Base-by-base conservation (phyloP, 2,797 vertebrate genomes). In the Acrossocheilus fasciatus region DNA sequence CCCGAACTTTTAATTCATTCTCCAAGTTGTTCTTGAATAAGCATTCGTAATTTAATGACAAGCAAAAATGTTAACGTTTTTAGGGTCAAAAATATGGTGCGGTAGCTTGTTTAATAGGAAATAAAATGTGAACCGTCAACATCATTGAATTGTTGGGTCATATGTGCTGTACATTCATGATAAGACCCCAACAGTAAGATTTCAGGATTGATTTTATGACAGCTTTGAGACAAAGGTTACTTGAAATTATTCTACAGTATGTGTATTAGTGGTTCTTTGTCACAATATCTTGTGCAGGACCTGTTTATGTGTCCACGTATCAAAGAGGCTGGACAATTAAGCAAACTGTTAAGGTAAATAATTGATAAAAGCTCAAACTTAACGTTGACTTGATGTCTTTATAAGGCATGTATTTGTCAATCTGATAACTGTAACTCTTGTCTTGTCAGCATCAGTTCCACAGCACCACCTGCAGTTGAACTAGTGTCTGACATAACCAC, bases 401-500 rank as follows among this genome's bases (percentile, higher is more conserved):
- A 59, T n/a, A 8, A 36, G 17, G 6, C 20, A 54, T 23, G 17
- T 3, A 3, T 41, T 17, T 57, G 41, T 43, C 52, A 69, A 73
- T 26, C 30, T 15, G 26, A 14, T 1, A 15, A 15, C 26, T 62
- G 26, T 26, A 26, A 26, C 26, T 10, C 36, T 36, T 36, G n/a
- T 43, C 23, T 50, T 18, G 41, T 17, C 17, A 79, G 18, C 18
- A 34, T 77, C 12, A 64, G 73, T 17, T 64, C 79, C 15, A 57
- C 69, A 84, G 64, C 75, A 82, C 72, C 86, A 41, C 18, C 69
- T 43, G 43, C 43, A 43, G 43, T 10, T 43, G 1, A 8, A 54
- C 9, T 34, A 8, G 15, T 73, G 45, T 45, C 82, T 26, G 68
- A 54, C 47, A 86, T 11, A 3, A 1, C 15, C 26, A 26, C 2